A percentile compares a stretch with the other conserved stretches of the same genome.
phyloP scores from a whole-genome alignment of 2,888 invertebrate genomes.

The Yponomeuta evonymella region DNA sequence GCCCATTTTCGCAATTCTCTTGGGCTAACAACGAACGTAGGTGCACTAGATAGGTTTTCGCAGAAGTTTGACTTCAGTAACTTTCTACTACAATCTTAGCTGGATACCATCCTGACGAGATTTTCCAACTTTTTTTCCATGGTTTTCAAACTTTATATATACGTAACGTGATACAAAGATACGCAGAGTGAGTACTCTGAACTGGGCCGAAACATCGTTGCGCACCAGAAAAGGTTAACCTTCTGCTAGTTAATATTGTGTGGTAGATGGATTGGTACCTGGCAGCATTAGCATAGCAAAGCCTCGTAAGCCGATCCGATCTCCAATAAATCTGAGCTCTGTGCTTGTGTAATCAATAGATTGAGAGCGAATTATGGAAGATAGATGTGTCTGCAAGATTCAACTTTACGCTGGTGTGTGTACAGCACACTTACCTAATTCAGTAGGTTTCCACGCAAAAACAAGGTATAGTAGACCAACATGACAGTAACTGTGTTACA shows the following conservation, averaged over 20 bases:
- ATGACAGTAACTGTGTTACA: too few relatives aligned
- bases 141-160: too few relatives aligned
- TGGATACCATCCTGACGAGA: too few relatives aligned
- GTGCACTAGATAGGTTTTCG: not conserved
- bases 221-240: not conserved
- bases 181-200: too few relatives aligned
- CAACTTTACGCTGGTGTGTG: not conserved
- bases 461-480: too few relatives aligned
- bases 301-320: not conserved
- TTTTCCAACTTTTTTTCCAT: too few relatives aligned
- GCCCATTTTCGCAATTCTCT: slow-evolving; percentile 52
- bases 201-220: too few relatives aligned
- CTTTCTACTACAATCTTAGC: too few relatives aligned
- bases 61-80: not conserved
- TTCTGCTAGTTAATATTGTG: not conserved
- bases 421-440: too few relatives aligned
- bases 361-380: not conserved
- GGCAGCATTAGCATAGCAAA: not conserved
- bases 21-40: slow-evolving; percentile 23
- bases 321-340: not conserved
- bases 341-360: not conserved
- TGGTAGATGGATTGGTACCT: not conserved
- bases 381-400: not conserved
- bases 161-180: too few relatives aligned
- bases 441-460: too few relatives aligned